Percentiles rank a stretch among this genome's conserved stretches.
phyloP scores from a whole-genome alignment of 2,888 invertebrate species.

The Dasysyrphus tricinctus region DNA sequence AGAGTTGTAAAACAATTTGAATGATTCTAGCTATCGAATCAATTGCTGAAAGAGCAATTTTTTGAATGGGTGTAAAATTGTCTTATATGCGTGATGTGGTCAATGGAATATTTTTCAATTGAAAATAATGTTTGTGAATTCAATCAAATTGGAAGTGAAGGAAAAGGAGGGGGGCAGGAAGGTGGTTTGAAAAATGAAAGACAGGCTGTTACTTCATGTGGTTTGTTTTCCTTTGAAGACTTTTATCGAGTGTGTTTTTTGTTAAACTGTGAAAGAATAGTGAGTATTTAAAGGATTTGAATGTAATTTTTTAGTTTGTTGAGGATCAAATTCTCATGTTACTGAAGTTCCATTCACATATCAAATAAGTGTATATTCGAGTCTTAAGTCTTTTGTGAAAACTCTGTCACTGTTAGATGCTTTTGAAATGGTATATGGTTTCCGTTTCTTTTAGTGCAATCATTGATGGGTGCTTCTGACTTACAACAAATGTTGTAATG shows the following conservation, averaged over 20 bases:
- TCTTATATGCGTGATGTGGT: constrained; percentile 28
- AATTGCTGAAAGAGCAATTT: constrained; percentile 38
- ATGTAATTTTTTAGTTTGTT: no score
- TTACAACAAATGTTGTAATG: no score
- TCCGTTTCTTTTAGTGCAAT: no score
- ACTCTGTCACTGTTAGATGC: no score
- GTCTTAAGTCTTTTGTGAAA: no score
- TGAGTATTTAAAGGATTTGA: not conserved
- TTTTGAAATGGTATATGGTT: no score
- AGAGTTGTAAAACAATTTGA: constrained; percentile 47
- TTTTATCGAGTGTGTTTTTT: not conserved
- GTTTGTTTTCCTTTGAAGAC: not conserved
- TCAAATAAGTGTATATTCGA: no score
- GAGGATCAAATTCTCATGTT: no score
- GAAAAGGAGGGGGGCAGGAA: no score
- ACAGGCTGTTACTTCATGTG: not conserved
- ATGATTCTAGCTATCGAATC: constrained; percentile 24
- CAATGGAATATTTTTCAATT: constrained; percentile 3
- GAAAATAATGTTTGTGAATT: constrained; percentile 17
- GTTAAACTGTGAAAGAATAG: not conserved
- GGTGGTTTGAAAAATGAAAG: not conserved
- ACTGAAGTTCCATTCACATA: no score
- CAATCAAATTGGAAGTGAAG: not conserved
- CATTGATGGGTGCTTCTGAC: no score
- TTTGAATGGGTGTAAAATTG: constrained; percentile 20